Percentiles rank a stretch among this genome's conserved stretches.
Evolutionary conservation across 2,888 invertebrate species (phyloP).

Genomic region (Coenonympha glycerion): DNA sequence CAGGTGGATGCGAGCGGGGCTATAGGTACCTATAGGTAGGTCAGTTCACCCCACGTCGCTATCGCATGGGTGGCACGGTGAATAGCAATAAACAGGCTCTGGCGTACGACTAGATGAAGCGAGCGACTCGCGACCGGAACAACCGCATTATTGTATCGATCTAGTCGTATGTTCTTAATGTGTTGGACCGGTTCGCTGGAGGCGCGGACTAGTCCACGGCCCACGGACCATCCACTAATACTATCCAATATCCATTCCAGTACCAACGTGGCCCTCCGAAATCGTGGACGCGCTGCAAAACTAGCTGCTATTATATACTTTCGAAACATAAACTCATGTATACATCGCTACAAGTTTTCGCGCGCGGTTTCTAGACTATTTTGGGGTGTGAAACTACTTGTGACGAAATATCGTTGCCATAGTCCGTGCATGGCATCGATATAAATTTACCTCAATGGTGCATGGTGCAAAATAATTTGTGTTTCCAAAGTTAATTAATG

Average conservation of each 20-base stretch:
- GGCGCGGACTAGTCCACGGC: neutral
- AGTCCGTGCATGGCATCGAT: neutral
- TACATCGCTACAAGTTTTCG: neutral
- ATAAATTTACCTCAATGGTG: too few relatives aligned
- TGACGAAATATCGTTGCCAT: neutral
- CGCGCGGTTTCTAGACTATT: neutral
- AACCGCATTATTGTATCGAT: neutral
- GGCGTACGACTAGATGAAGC: too few relatives aligned
- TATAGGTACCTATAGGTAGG: too few relatives aligned
- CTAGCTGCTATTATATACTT: neutral
- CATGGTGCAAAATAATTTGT: too few relatives aligned
- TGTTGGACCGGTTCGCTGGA: slow-evolving; percentile 12
- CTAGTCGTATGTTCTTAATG: neutral
- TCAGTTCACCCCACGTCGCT: neutral
- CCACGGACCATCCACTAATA: neutral
- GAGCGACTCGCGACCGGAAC: neutral
- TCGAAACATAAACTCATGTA: neutral
- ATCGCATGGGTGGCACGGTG: neutral
- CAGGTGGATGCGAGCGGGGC: too few relatives aligned
- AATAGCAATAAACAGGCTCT: neutral
- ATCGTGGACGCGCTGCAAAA: slow-evolving; percentile 1
- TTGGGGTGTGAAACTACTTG: neutral
- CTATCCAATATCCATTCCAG: neutral
- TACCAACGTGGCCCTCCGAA: slow-evolving; percentile 12
- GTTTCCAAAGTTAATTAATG: neutral